Conservation (phyloP, 2,888 invertebrate genomes). For the Anodontia alba region DNA sequence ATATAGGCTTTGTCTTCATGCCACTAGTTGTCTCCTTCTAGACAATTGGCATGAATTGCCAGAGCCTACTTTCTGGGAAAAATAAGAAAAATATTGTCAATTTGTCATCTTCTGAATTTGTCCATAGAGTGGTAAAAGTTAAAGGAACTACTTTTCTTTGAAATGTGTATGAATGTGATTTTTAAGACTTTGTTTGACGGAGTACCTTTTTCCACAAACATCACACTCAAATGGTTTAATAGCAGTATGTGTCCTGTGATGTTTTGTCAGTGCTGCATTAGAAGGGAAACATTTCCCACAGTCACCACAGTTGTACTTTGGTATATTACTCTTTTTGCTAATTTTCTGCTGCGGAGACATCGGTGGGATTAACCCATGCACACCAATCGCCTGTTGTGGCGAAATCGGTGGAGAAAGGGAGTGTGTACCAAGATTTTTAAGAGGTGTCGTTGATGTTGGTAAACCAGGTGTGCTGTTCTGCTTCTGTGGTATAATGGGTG, state of each 20-base stretch:
- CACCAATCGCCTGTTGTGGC: background rate
- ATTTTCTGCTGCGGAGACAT: background rate
- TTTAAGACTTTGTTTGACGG: slow-evolving; percentile 46
- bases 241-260: slow-evolving; percentile 47
- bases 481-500: background rate
- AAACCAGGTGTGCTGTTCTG: background rate
- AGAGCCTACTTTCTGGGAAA: too few species aligned
- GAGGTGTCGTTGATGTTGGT: background rate
- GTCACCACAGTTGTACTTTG: slow-evolving; percentile 38
- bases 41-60: too few species aligned
- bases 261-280: slow-evolving; percentile 38
- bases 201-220: slow-evolving; percentile 53
- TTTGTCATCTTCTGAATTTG: too few species aligned
- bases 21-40: too few species aligned
- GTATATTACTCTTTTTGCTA: background rate
- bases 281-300: slow-evolving; percentile 48
- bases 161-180: slow-evolving; percentile 43
- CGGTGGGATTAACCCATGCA: background rate
- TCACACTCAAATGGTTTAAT: slow-evolving; percentile 59
- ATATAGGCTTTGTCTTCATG: too few species aligned
- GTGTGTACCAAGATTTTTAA: background rate
- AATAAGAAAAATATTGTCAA: too few species aligned
- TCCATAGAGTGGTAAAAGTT: too few species aligned
- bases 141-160: background rate
- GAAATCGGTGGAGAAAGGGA: background rate